Evolutionary conservation across 2,797 vertebrate species (phyloP), one percentile per base, ranked within the genome.

Genomic region (Eremophila alpestris): DNA sequence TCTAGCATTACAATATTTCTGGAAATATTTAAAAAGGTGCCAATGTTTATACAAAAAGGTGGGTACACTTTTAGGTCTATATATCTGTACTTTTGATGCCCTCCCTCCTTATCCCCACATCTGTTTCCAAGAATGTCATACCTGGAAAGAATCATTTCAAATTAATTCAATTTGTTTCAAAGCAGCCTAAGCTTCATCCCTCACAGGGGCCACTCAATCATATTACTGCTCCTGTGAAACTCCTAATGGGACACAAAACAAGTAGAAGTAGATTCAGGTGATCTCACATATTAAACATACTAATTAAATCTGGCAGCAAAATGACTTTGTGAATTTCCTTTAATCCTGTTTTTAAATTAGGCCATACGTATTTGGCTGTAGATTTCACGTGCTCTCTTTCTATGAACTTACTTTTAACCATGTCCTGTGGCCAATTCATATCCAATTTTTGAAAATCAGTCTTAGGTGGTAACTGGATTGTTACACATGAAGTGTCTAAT

Each of bases 71-170:
- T 38, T 63, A 94, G 51, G 45, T 74, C 56, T 76, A 9, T 87
- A 65, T 68, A 1, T 75, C 45, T 90, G 68, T 89, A 51, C 34
- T 87, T 90, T 55, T 93, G 85, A 46, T 91, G 63, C 49, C 63
- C 36, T 91, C 70, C 7, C 67, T 90, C 49, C 74, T 90, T 93
- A 71, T 87, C 55, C 77, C 38, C 81, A 90, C 94, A 94, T 96
- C 92, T 76, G 81, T 86, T 95, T 88, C 92, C 87, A 96, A 89
- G 96, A 95, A 89, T 85, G 80, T 48, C 45, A 87, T 96, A 96
- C 95, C 92, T 95, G 95, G 95, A 95, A 97, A 94, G 75, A 96
- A 96, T 97, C 86, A 96, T 87, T 93, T 90, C 81, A 88, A 90
- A 94, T 93, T 97, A 96, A 96, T 94, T 90, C 63, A 87, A 93